Evolutionary conservation across 2,113 vertebrate species (phyloP).

Genomic region (Semnornis frantzii): DNA sequence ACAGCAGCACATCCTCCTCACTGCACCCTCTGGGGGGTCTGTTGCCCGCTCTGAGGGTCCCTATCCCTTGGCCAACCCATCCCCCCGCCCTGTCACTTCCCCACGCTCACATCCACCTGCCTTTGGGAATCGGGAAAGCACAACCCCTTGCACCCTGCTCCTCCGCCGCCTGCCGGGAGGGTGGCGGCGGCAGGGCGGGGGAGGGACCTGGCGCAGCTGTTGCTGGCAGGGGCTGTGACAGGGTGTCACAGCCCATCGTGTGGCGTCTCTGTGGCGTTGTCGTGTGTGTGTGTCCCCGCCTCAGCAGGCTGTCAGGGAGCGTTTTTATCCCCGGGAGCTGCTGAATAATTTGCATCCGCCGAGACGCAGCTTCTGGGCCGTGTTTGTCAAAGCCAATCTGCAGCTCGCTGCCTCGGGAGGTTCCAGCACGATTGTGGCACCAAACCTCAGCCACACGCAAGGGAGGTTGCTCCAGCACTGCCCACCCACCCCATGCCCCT

Average conservation of each 20-base stretch:
- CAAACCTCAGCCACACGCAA: fast-evolving
- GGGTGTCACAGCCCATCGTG: neutral
- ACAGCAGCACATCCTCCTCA: fast-evolving
- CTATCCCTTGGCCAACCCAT: neutral
- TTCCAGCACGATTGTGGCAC: fast-evolving
- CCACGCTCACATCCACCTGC: fast-evolving
- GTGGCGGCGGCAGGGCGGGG: neutral
- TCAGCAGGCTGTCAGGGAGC: neutral
- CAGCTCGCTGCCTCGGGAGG: constrained; percentile 1
- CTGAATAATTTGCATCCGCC: constrained; percentile 34
- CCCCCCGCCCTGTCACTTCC: neutral
- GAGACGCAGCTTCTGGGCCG: neutral
- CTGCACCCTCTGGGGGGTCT: fast-evolving
- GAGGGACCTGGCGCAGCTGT: neutral
- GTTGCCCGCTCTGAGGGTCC: fast-evolving
- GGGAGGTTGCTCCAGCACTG: neutral
- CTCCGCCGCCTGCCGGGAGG: fast-evolving
- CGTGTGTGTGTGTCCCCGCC: too few relatives aligned
- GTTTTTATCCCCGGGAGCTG: neutral
- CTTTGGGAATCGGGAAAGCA: neutral
- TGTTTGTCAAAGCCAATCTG: constrained; percentile 9
- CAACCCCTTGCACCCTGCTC: fast-evolving
- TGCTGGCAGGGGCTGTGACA: neutral
- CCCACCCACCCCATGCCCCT: neutral
- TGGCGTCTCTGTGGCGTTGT: too few relatives aligned